Base-by-base conservation (phyloP, 2,113 vertebrate genomes). In the Aegotheles bennettii region DNA sequence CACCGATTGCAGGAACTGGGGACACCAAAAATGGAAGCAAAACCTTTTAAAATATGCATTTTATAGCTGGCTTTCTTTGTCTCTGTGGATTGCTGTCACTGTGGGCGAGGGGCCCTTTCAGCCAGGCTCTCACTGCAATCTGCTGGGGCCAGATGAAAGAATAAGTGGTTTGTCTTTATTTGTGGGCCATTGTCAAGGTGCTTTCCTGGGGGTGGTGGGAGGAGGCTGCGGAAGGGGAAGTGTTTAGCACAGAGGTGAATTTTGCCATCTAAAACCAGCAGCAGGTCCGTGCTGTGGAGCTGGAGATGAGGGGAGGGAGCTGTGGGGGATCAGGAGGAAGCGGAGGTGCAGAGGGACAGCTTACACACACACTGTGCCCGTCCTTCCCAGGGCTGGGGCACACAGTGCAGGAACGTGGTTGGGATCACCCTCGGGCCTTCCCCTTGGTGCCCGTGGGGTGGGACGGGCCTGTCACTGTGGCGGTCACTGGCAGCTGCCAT, bases 101-200 rank as follows among this genome's bases (percentile, higher is more conserved):
- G 95, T 87, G 89, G 92, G 88, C n/a, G 43, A 88, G 75, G 51
- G 71, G 60, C 74, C 75, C 81, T 85, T 89, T 75, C 79, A 93
- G 92, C 87, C 60, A 4, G 77, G 56, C 81, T 93, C 90, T 42
- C 2, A 25, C 90, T 77, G 88, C 80, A 88, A 33, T 28, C 63
- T 10, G 15, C 93, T 40, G 67, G 7, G 69, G 54, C 69, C 54
- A 18, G 57, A 11, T 21, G 81, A 40, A 79, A 59, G 84, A 74
- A 51, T 16, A 5, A 60, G 63, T 4, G 64, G 24, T 47, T 88
- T 77, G 48, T 64, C 69, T 71, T 68, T 42, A 1, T 18, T 42
- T 25, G 45, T 23, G n/a, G 70, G 12, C 50, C 54, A 2, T 51
- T 47, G 67, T 53, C 1, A 59, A 33, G 85, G 43, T 8, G 40